Evolutionary conservation across 2,888 invertebrate genomes (phyloP).

Genomic region (Proisotoma minuta): DNA sequence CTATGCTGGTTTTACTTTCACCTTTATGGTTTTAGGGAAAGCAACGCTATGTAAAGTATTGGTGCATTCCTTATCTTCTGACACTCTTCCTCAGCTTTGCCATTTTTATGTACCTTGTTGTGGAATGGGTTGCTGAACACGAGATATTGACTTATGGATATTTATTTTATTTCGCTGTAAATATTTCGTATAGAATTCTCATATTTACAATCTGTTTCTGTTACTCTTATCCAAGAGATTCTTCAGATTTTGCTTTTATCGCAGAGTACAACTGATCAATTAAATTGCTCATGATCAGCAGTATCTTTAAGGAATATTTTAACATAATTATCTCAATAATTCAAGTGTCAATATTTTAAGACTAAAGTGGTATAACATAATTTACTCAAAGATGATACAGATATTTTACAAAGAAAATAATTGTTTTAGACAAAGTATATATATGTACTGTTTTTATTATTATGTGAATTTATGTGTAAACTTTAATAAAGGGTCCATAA

Average conservation of each 20-base stretch:
- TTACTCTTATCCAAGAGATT: conserved; percentile 31
- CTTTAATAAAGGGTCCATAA: no score
- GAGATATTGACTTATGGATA: conserved; percentile 38
- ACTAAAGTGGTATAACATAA: no score
- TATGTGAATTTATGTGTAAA: no score
- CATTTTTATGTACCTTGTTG: conserved; percentile 35
- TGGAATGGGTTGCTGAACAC: conserved; percentile 38
- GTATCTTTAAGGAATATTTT: no score
- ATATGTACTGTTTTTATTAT: no score
- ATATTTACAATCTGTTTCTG: conserved; percentile 29
- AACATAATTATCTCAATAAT: background rate
- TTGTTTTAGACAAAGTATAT: no score
- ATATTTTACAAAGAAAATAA: no score
- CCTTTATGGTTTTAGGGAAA: conserved; percentile 20
- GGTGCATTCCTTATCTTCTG: conserved; percentile 28
- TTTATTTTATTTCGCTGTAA: conserved; percentile 37
- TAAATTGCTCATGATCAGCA: no score
- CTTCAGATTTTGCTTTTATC: conserved; percentile 33
- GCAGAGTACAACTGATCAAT: conserved; percentile 34
- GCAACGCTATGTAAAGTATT: conserved; percentile 29
- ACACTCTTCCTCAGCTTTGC: conserved; percentile 24
- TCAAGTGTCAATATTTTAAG: no score
- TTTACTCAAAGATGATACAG: no score
- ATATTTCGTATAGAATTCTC: conserved; percentile 24
- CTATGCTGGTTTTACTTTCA: no score